These are phyloP conservation scores for Pipa parva DNA, from an alignment of 2,113 vertebrate species.

Conservation along the genomic window DNA sequence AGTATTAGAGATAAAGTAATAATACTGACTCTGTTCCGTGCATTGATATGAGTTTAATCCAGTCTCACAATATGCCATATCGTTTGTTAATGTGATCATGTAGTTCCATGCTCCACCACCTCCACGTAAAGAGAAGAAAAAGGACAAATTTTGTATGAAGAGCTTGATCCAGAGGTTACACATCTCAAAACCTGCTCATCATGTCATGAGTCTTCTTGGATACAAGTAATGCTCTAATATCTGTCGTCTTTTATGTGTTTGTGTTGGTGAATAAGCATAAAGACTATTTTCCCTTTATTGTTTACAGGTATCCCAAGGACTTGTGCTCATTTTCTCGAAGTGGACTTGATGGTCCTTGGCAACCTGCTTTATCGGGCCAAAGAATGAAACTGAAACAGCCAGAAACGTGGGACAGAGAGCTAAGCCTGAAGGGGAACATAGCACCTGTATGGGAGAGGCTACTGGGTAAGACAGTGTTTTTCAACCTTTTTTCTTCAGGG, in stretches of 20 bases:
- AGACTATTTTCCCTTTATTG: neutral
- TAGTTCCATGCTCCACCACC: constrained; percentile 37
- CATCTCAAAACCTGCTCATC: constrained; percentile 73
- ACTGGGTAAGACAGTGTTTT: constrained; percentile 74
- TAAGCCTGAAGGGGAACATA: constrained; percentile 72
- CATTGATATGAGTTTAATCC: no score
- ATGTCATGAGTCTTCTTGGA: constrained; percentile 78
- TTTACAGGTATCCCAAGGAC: constrained; percentile 72
- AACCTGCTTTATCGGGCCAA: constrained; percentile 65
- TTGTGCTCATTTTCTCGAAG: constrained; percentile 64
- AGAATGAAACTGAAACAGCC: constrained; percentile 74
- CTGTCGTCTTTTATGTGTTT: neutral
- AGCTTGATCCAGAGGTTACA: constrained; percentile 74
- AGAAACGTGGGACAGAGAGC: constrained; percentile 74
- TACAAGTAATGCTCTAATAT: constrained; percentile 57
- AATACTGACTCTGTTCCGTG: no score
- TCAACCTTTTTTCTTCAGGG: neutral
- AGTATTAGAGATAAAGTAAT: no score
- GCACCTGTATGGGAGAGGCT: constrained; percentile 76
- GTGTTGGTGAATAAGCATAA: no score
- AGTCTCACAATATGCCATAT: no score
- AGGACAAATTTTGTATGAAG: constrained; percentile 72
- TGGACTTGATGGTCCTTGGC: constrained; percentile 73
- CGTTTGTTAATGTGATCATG: neutral
- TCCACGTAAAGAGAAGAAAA: constrained; percentile 42